Conservation (phyloP, 2,113 vertebrate species). For the Tragulus kanchil region DNA sequence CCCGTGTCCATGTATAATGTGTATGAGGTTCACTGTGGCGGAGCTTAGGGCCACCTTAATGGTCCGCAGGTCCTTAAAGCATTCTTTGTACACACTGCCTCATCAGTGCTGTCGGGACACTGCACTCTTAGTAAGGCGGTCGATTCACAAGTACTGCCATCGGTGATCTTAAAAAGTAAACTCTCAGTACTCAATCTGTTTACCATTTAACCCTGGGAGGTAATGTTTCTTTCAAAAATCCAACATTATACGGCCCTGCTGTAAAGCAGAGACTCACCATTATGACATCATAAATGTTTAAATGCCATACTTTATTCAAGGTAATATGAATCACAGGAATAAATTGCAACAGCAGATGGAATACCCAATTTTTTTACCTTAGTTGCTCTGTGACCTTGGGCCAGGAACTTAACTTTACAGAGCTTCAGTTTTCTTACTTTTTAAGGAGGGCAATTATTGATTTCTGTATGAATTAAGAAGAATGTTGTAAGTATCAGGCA, state of each 20-base stretch:
- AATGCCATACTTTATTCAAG: slow-evolving; percentile 68
- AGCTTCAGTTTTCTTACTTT: slow-evolving; percentile 14
- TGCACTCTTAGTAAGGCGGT: slow-evolving; percentile 81
- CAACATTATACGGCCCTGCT: slow-evolving; percentile 49
- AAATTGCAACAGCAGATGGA: background rate
- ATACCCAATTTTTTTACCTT: background rate
- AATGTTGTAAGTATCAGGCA: slow-evolving; percentile 1
- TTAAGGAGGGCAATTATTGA: slow-evolving; percentile 34
- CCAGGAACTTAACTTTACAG: background rate
- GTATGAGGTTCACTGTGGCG: slow-evolving; percentile 70
- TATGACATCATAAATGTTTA: slow-evolving; percentile 52
- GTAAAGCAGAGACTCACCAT: slow-evolving; percentile 30
- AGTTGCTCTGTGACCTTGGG: background rate
- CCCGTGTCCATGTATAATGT: slow-evolving; percentile 34
- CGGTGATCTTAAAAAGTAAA: slow-evolving; percentile 75
- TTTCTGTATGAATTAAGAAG: slow-evolving; percentile 40
- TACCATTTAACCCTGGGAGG: slow-evolving; percentile 66
- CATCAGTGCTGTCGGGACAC: slow-evolving; percentile 71
- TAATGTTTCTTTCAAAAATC: slow-evolving; percentile 67
- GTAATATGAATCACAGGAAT: background rate
- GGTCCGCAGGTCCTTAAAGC: slow-evolving; percentile 64
- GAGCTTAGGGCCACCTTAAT: slow-evolving; percentile 51
- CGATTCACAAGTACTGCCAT: slow-evolving; percentile 76
- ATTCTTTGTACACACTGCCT: slow-evolving; percentile 69
- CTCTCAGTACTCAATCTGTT: slow-evolving; percentile 66